A percentile compares a stretch with the other conserved stretches of the same genome.
phyloP scores from a whole-genome alignment of 2,888 invertebrate genomes.

The Rhodophaea formosa region DNA sequence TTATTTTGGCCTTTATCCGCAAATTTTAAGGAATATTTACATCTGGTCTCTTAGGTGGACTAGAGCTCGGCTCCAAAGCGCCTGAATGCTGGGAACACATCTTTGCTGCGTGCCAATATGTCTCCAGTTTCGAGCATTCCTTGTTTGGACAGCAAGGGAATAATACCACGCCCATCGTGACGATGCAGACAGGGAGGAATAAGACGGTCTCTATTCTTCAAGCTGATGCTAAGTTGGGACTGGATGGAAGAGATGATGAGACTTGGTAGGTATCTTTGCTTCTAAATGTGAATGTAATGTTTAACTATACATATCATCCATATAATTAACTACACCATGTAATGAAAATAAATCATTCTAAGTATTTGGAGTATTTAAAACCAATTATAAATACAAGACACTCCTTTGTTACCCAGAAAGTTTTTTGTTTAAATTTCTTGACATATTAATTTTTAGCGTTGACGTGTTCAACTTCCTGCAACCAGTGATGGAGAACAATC shows the following conservation, averaged over 20 bases:
- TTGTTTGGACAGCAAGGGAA: constrained; percentile 92
- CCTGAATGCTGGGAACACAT: constrained; percentile 98
- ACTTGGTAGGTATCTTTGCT: constrained; percentile 82
- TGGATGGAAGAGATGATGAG: constrained; percentile 84
- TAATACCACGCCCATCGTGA: constrained; percentile 83
- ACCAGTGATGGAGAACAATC: constrained; percentile 84
- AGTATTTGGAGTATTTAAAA: too few relatives aligned
- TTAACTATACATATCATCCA: not conserved
- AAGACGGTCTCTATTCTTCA: constrained; percentile 83
- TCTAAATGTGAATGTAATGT: not conserved
- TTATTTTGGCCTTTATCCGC: too few relatives aligned
- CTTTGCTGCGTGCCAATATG: constrained; percentile 95
- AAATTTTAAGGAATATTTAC: too few relatives aligned
- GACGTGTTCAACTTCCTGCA: constrained; percentile 93
- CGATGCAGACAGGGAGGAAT: constrained; percentile 84
- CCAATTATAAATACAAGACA: too few relatives aligned
- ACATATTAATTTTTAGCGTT: constrained; percentile 85
- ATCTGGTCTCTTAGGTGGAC: constrained; percentile 80
- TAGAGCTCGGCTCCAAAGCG: constrained; percentile 95
- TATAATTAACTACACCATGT: not conserved
- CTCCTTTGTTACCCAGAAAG: too few relatives aligned
- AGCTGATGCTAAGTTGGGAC: constrained; percentile 78
- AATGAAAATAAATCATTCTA: too few relatives aligned
- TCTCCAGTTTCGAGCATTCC: constrained; percentile 94
- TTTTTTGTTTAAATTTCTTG: too few relatives aligned